Percentiles rank a stretch among this genome's conserved stretches.
Conservation (phyloP, 1,140 invertebrate species). For the Odontomachus brunneus region DNA sequence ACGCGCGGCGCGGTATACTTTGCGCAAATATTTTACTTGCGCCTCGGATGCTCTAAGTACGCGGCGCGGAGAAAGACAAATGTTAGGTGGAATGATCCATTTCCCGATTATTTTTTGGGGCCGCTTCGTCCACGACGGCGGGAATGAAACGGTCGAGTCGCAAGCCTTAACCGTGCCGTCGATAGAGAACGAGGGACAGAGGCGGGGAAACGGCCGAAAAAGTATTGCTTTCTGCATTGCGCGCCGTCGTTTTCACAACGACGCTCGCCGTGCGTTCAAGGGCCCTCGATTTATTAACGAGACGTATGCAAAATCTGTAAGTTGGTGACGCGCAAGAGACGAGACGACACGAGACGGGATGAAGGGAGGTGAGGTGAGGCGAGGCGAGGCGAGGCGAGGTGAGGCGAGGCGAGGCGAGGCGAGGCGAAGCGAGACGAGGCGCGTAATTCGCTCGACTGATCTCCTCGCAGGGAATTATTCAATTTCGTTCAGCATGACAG, state of each 20-base stretch:
- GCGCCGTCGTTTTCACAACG: neutral
- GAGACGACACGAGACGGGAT: no score
- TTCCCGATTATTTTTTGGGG: slow-evolving; percentile 61
- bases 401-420: no score
- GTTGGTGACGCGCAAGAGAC: slow-evolving; percentile 1
- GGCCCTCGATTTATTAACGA: slow-evolving; percentile 24
- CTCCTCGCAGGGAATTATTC: slow-evolving; percentile 56
- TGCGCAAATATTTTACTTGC: slow-evolving; percentile 79
- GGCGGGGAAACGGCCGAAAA: neutral
- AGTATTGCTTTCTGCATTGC: neutral
- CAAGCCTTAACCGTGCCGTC: neutral
- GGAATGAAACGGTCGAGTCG: neutral
- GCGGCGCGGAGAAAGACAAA: slow-evolving; percentile 72
- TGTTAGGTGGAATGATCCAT: slow-evolving; percentile 67
- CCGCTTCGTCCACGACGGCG: neutral
- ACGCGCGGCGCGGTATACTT: slow-evolving; percentile 46
- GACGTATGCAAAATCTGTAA: slow-evolving; percentile 29
- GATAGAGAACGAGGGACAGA: neutral
- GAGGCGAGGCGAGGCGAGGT: no score
- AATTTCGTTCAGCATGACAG: slow-evolving; percentile 42
- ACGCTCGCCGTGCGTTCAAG: neutral
- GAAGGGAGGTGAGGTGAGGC: no score
- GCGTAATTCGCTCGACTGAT: slow-evolving; percentile 40
- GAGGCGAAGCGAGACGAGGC: slow-evolving; percentile 21
- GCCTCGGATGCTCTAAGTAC: slow-evolving; percentile 70